Base-by-base conservation (phyloP, 2,113 vertebrate genomes). In the Mirounga angustirostris region DNA sequence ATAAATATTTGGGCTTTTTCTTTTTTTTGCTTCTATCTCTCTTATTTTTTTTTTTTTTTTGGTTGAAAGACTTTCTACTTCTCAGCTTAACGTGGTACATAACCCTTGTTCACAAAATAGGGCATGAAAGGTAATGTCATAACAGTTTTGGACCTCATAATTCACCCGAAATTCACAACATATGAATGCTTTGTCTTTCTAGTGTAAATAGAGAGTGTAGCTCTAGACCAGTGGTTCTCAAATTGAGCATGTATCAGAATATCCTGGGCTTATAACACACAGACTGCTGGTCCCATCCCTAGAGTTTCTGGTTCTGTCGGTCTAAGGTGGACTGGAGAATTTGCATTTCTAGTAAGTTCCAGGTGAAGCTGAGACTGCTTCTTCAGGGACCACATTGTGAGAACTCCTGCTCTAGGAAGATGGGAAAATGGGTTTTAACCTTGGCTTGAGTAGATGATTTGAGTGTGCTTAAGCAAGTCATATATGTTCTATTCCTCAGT, bases 271-370 rank as follows among this genome's bases (percentile, higher is more conserved):
- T 74, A 7, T 46, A 67, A 73, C 61, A 76, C 19, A 79, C 1
- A 67, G 26, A 94, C 1, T 80, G 6, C 40, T 95, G 16, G 13
- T 5, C 9, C 11, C 33, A 67, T 59, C 40, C 10, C 2, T 22
- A 78, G 28, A 58, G 2, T 94, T 97, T 88, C n/a, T 88, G 73
- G 65, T 28, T 91, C 52, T 76, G 50, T 73, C 61, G 11, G 1
- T 82, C 24, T 84, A 50, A n/a, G 10, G 5, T 63, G 16, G 19
- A 12, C 19, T 24, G n/a, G 13, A 61, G 3, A 94, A 81, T 80
- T 85, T 87, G 6, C 24, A 46, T 94, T 97, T 96, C 40, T 83
- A 63, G 69, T 28, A 89, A 97, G 5, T 89, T 86, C 13, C 33
- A 71, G 52, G 50, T 94, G 81, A 95, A 76, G 14, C 16, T 78